A percentile compares a stretch with the other conserved stretches of the same genome.
These are phyloP conservation scores for Natrix natrix DNA, from an alignment of 2,797 vertebrate species.

Conservation along the genomic window DNA sequence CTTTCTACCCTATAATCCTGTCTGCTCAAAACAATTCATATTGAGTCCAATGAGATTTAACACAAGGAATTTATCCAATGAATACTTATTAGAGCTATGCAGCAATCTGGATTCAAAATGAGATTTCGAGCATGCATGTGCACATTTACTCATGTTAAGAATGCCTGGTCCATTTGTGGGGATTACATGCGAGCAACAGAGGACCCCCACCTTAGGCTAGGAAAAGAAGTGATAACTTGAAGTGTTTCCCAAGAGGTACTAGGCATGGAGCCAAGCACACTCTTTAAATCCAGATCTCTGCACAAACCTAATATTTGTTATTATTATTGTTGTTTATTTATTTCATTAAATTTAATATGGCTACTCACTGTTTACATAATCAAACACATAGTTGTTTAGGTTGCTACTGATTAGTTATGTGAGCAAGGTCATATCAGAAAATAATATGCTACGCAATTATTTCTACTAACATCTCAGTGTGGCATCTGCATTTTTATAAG, in stretches of 20 bases:
- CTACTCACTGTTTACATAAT: background rate
- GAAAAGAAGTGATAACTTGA: background rate
- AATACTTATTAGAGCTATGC: background rate
- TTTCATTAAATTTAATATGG: background rate
- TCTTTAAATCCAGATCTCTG: background rate
- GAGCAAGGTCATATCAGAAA: background rate
- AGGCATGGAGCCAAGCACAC: background rate
- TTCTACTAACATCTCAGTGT: background rate
- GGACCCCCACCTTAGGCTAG: background rate
- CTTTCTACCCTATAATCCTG: background rate
- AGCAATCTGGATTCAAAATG: background rate
- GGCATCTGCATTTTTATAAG: background rate
- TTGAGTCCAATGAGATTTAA: background rate
- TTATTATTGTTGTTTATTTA: background rate
- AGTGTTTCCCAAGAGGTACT: background rate
- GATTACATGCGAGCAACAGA: background rate
- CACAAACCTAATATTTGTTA: background rate
- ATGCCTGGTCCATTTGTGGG: background rate
- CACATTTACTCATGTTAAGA: background rate
- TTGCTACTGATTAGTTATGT: background rate
- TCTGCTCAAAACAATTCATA: background rate
- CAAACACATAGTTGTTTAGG: background rate
- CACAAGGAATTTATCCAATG: background rate
- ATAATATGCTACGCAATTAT: background rate
- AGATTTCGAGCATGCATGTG: background rate